These are phyloP conservation scores for Bradypodion pumilum DNA, from an alignment of 2,797 vertebrate genomes.

Conservation along the genomic window DNA sequence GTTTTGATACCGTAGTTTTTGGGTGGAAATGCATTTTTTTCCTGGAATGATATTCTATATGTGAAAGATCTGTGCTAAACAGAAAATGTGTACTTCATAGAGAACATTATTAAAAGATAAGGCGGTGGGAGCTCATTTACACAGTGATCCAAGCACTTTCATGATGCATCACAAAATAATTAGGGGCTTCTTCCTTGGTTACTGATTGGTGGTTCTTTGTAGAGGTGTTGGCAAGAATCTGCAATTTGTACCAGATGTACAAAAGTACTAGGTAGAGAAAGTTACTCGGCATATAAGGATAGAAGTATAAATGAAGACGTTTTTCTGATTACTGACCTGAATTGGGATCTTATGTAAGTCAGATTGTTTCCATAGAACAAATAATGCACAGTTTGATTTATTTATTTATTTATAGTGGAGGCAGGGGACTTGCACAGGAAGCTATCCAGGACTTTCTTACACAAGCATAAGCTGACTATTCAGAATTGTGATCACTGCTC, in stretches of 20 bases:
- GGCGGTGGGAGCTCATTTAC: too few species aligned
- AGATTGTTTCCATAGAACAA: too few species aligned
- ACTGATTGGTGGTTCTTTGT: background rate
- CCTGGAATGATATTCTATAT: background rate
- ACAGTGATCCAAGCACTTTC: too few species aligned
- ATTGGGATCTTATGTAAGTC: too few species aligned
- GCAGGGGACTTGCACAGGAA: too few species aligned
- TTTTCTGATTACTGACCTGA: background rate
- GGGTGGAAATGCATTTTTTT: background rate
- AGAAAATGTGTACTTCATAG: background rate
- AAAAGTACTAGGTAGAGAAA: background rate
- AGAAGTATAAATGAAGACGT: background rate
- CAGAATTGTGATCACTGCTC: background rate
- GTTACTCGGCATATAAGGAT: too few species aligned
- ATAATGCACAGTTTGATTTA: too few species aligned
- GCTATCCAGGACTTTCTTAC: too few species aligned
- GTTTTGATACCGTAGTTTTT: background rate
- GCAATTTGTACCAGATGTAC: background rate
- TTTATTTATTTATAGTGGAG: too few species aligned
- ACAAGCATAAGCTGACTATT: too few species aligned
- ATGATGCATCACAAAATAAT: background rate
- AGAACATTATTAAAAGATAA: background rate
- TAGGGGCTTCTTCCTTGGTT: too few species aligned
- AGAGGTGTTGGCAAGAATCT: background rate
- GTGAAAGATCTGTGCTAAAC: slow-evolving; percentile 19